Evolutionary conservation across 2,797 vertebrate genomes (phyloP).

Genomic region (Cossypha caffra): DNA sequence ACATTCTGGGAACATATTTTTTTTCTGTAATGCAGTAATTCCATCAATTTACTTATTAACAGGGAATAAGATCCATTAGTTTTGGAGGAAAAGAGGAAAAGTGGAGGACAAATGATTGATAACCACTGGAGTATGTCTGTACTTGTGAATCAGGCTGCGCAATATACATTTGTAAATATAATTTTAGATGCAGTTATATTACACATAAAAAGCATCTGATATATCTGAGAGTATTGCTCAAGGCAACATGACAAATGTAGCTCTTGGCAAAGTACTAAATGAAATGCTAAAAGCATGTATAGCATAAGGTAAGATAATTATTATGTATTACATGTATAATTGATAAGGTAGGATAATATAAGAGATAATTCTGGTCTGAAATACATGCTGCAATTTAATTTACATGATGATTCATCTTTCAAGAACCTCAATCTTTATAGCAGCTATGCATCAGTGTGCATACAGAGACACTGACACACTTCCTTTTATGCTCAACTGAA

Average conservation of each 20-base stretch:
- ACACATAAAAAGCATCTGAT: neutral
- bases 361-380: neutral
- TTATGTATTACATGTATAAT: too few relatives aligned
- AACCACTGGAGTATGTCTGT: neutral
- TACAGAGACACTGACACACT: neutral
- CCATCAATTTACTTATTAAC: neutral
- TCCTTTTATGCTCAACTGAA: neutral
- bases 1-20: neutral
- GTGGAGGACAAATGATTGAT: neutral
- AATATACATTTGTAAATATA: neutral
- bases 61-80: neutral
- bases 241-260: neutral
- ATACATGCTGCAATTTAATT: neutral
- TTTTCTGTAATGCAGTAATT: neutral
- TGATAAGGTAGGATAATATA: too few relatives aligned
- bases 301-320: neutral
- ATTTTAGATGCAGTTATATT: neutral
- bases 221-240: neutral
- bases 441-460: neutral
- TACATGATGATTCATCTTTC: neutral
- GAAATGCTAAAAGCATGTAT: fast-evolving
- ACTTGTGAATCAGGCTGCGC: neutral
- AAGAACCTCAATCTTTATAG: neutral
- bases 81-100: neutral
- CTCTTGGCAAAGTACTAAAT: neutral